Percentiles rank a stretch among this genome's conserved stretches.
Conservation (phyloP, 2,888 invertebrate species). For the Meiosimyza platycephala region DNA sequence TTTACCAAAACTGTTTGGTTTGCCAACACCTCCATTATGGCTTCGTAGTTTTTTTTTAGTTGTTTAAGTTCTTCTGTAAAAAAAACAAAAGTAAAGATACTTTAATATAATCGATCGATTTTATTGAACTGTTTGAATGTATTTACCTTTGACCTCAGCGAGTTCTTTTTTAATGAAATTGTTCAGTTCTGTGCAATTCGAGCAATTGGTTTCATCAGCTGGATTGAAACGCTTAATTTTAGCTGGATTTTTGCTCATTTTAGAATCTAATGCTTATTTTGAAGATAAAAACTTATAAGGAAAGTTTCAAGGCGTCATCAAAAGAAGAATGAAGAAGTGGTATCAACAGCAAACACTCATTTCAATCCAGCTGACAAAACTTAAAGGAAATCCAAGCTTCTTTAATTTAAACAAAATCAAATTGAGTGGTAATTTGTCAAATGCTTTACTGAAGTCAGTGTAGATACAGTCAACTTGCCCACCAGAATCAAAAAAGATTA, state of each 20-base stretch:
- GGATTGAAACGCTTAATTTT: neutral
- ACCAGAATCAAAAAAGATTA: no score
- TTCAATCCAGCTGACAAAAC: no score
- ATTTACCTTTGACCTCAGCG: slow-evolving; percentile 1
- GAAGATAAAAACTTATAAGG: neutral
- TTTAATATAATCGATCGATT: no score
- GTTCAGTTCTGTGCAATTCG: neutral
- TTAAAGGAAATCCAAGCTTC: no score
- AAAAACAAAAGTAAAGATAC: no score
- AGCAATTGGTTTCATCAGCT: neutral
- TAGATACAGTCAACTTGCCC: no score
- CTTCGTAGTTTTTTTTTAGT: neutral
- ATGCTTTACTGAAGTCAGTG: no score
- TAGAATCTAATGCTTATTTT: neutral
- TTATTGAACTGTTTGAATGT: neutral
- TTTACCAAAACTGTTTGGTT: neutral
- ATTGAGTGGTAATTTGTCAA: no score
- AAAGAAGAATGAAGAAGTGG: slow-evolving; percentile 7
- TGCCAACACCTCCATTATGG: neutral
- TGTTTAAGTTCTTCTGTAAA: neutral
- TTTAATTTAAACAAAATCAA: no score
- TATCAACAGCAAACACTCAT: neutral
- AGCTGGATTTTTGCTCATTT: neutral
- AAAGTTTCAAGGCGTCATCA: no score
- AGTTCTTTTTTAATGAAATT: neutral